phyloP scores from a whole-genome alignment of 2,797 vertebrate genomes.

The Allobates femoralis region DNA sequence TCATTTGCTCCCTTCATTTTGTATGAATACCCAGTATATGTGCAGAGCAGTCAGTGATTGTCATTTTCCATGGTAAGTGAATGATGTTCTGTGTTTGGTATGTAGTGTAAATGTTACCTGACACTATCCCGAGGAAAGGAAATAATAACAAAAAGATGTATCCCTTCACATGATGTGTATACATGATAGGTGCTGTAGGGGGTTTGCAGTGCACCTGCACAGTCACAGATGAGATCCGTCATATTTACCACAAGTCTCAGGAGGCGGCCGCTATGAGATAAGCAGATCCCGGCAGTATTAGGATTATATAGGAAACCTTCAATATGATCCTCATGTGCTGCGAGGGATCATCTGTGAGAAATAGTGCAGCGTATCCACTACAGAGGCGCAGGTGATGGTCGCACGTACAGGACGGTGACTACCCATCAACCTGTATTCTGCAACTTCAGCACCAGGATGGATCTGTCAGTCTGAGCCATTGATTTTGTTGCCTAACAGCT shows the following conservation, averaged over 20 bases:
- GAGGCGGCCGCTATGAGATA: not conserved
- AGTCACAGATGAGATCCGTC: conserved; percentile 6
- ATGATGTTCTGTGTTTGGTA: conserved; percentile 23
- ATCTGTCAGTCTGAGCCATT: conserved; percentile 10
- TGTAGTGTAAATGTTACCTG: conserved; percentile 10
- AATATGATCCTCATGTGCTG: not conserved
- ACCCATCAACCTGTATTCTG: conserved; percentile 1
- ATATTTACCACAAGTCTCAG: not conserved
- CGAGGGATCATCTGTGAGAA: not conserved
- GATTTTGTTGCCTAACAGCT: not conserved
- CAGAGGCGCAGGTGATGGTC: not conserved
- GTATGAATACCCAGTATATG: not conserved
- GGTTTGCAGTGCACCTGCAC: not conserved
- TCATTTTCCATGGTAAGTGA: not conserved
- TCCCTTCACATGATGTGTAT: not conserved
- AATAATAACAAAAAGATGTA: not conserved
- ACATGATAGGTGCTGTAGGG: not conserved
- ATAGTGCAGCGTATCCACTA: not conserved
- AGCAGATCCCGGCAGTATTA: not conserved
- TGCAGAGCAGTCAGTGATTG: not conserved
- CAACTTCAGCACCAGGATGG: not conserved
- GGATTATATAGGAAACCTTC: conserved; percentile 5
- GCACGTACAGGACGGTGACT: not conserved
- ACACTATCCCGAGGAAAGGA: not conserved
- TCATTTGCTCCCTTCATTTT: too few species aligned